Evolutionary conservation across 2,113 vertebrate genomes (phyloP).

Genomic region (Paracanthobrama guichenoti): DNA sequence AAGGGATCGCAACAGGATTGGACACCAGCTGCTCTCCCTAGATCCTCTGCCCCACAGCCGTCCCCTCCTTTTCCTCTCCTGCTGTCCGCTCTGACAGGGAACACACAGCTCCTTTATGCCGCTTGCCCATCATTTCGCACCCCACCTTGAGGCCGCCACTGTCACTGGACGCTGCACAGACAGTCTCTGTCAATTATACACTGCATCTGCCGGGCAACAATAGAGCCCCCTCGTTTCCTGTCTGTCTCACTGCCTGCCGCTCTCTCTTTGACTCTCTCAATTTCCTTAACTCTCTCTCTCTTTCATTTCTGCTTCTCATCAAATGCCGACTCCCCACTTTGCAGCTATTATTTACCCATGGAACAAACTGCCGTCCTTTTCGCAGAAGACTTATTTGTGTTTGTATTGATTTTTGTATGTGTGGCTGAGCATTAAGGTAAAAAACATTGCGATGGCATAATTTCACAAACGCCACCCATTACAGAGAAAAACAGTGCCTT

Average conservation of each 20-base stretch:
- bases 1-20: conserved; percentile 70
- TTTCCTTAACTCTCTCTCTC: conserved; percentile 55
- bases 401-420: conserved; percentile 37
- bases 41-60: conserved; percentile 6
- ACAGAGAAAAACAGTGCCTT: background rate
- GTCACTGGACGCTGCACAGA: conserved; percentile 53
- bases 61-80: conserved; percentile 55
- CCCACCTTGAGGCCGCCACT: conserved; percentile 68
- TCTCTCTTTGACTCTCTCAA: conserved; percentile 41
- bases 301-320: conserved; percentile 30
- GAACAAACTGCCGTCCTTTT: conserved; percentile 29
- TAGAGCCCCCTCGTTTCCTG: conserved; percentile 39
- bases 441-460: background rate
- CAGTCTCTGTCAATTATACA: conserved; percentile 58
- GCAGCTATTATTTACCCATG: conserved; percentile 37
- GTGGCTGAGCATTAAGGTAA: conserved; percentile 26
- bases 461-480: conserved; percentile 24
- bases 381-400: conserved; percentile 36
- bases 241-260: conserved; percentile 35
- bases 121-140: conserved; percentile 73
- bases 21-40: conserved; percentile 73
- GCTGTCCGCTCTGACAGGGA: conserved; percentile 70
- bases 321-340: conserved; percentile 34
- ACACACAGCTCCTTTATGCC: conserved; percentile 73
- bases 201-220: conserved; percentile 69